These are phyloP conservation scores for Myotis myotis DNA, from an alignment of 2,797 vertebrate species.

Conservation along the genomic window DNA sequence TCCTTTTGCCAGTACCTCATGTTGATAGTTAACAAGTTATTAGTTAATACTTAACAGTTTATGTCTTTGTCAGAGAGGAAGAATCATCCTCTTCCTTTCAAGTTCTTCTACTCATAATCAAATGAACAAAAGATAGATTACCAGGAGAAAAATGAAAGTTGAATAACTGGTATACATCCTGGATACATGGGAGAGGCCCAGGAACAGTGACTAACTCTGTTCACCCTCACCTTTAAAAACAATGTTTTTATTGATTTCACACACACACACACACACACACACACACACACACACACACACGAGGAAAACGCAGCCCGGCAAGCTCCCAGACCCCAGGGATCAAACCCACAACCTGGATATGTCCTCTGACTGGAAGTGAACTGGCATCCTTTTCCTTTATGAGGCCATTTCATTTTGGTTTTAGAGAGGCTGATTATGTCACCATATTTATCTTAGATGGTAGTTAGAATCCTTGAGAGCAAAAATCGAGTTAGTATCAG, in stretches of 20 bases:
- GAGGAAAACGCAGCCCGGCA: no score
- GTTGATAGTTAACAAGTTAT: background rate
- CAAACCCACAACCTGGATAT: no score
- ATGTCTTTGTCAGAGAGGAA: background rate
- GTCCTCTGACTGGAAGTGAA: no score
- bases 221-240: background rate
- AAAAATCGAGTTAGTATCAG: constrained; percentile 30
- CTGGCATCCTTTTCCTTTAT: background rate
- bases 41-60: constrained; percentile 6
- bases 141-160: background rate
- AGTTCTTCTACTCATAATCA: background rate
- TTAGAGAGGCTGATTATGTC: background rate
- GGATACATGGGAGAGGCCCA: background rate
- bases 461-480: background rate
- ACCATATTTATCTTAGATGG: background rate
- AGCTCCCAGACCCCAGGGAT: no score
- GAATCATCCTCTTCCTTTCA: background rate
- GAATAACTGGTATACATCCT: background rate
- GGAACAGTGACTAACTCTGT: background rate
- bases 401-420: background rate
- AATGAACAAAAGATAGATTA: background rate
- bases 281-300: no score
- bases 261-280: background rate
- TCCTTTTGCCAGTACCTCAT: background rate
- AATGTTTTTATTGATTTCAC: background rate